Percentiles rank a stretch among this genome's conserved stretches.
Evolutionary conservation across 2,888 invertebrate genomes (phyloP).

Genomic region (Mythimna loreyi): DNA sequence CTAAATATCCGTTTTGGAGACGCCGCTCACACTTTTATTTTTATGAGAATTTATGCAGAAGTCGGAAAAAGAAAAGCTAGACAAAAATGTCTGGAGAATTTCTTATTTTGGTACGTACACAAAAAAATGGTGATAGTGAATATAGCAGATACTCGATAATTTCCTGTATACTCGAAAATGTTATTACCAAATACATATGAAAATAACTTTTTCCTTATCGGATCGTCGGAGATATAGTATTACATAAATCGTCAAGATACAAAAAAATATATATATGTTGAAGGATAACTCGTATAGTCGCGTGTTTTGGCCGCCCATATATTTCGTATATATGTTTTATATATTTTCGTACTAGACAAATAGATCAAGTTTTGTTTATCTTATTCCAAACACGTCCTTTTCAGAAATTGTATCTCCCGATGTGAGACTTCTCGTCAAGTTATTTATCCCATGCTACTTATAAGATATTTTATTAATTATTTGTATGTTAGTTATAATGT

Average conservation of each 20-base stretch:
- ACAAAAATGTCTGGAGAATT: not conserved
- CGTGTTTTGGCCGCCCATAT: not conserved
- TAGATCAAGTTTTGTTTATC: constrained; percentile 12
- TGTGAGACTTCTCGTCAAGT: not conserved
- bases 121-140: too few relatives aligned
- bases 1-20: not conserved
- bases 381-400: constrained; percentile 36
- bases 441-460: constrained; percentile 1
- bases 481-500: too few relatives aligned
- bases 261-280: not conserved
- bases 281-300: constrained; percentile 9
- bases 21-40: not conserved
- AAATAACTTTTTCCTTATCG: constrained; percentile 29
- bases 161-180: constrained; percentile 9
- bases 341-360: constrained; percentile 15
- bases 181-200: constrained; percentile 15
- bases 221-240: constrained; percentile 17
- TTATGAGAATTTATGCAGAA: constrained; percentile 17
- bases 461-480: constrained; percentile 17
- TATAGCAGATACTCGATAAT: constrained; percentile 4
- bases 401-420: constrained; percentile 24
- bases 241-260: constrained; percentile 19
- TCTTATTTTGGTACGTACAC: constrained; percentile 1
- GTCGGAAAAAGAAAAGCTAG: not conserved
- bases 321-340: not conserved